Percentiles rank a stretch among this genome's conserved stretches.
Conservation (phyloP, 2,797 vertebrate genomes). For the Leptodactylus fallax region DNA sequence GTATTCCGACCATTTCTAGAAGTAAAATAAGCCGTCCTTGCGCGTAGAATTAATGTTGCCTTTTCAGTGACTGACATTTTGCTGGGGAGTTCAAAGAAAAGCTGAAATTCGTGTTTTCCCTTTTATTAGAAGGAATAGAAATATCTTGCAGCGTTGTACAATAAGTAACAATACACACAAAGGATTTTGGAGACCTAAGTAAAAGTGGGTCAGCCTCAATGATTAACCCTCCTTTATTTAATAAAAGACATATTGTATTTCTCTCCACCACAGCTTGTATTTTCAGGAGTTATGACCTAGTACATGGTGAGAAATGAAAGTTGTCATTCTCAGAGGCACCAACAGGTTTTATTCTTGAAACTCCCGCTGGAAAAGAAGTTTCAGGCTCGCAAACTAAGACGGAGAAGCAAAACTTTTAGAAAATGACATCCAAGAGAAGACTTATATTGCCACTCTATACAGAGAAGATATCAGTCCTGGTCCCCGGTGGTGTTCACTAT, state of each 20-base stretch:
- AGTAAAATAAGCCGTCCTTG: not conserved
- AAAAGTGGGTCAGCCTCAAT: slow-evolving; percentile 49
- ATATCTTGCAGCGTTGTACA: slow-evolving; percentile 31
- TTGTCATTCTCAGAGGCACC: not conserved
- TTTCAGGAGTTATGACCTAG: slow-evolving; percentile 23
- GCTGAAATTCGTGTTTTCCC: slow-evolving; percentile 31
- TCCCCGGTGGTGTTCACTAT: not conserved
- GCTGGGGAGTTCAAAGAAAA: slow-evolving; percentile 8
- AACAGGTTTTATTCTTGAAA: slow-evolving; percentile 33
- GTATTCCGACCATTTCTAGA: not conserved
- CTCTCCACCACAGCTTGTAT: not conserved
- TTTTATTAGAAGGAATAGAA: slow-evolving; percentile 43
- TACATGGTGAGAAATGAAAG: slow-evolving; percentile 2
- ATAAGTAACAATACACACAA: slow-evolving; percentile 34
- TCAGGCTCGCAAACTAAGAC: not conserved
- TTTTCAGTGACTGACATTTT: slow-evolving; percentile 6
- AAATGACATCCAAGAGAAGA: too few species aligned
- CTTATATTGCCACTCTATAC: not conserved
- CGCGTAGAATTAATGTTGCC: not conserved
- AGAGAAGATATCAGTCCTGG: not conserved
- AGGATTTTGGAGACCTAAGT: slow-evolving; percentile 25
- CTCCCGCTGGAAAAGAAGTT: not conserved
- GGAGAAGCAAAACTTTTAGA: not conserved
- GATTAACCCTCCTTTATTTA: slow-evolving; percentile 46
- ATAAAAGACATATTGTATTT: slow-evolving; percentile 29